These are phyloP conservation scores for Heliothis virescens DNA, from an alignment of 1,140 invertebrate genomes.

Conservation along the genomic window DNA sequence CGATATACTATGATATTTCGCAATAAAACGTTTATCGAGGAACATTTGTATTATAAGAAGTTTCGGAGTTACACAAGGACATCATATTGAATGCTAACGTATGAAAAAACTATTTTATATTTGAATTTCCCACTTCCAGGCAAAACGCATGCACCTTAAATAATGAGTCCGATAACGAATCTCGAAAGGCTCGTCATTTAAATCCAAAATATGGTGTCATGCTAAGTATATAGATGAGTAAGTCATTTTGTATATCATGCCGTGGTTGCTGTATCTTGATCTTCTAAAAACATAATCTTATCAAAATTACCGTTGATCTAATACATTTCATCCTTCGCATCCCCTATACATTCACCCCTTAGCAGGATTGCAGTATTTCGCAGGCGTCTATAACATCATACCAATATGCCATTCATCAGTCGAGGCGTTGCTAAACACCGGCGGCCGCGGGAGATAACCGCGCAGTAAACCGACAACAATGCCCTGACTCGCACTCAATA, in stretches of 20 bases:
- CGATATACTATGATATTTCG: no score
- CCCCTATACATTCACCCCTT: slow-evolving; percentile 19
- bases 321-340: not conserved
- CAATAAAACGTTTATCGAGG: no score
- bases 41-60: no score
- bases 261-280: not conserved
- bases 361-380: slow-evolving; percentile 16
- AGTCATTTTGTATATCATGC: not conserved
- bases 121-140: no score
- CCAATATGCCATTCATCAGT: slow-evolving; percentile 82
- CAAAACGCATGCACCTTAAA: no score
- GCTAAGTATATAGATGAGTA: not conserved
- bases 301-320: not conserved
- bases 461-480: slow-evolving; percentile 85
- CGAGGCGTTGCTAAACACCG: slow-evolving; percentile 80
- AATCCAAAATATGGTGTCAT: not conserved
- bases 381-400: slow-evolving; percentile 57
- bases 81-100: no score
- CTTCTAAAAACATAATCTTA: not conserved
- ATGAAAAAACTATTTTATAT: no score
- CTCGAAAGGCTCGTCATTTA: not conserved
- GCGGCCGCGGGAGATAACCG: slow-evolving; percentile 79
- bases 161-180: not conserved
- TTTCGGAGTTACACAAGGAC: no score
- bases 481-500: slow-evolving; percentile 84